Conservation (phyloP, 2,113 vertebrate genomes). For the Cyanocitta stelleri region DNA sequence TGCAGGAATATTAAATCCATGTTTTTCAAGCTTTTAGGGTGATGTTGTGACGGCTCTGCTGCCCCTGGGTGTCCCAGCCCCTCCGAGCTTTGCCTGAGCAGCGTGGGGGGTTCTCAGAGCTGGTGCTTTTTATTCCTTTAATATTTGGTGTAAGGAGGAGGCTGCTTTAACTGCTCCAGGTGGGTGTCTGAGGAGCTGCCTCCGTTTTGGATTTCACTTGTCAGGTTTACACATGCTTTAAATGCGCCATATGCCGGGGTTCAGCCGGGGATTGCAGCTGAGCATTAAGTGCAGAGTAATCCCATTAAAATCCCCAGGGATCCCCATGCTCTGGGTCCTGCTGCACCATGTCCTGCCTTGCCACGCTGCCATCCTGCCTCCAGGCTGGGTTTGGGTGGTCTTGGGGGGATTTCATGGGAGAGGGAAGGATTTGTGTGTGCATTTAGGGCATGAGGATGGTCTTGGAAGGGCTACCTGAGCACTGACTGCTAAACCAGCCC, state of each 20-base stretch:
- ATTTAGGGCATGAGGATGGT: neutral
- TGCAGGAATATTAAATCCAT: neutral
- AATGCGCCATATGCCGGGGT: neutral
- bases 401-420: neutral
- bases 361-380: fast-evolving
- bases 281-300: neutral
- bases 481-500: neutral
- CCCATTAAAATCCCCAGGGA: neutral
- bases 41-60: neutral
- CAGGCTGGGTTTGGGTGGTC: neutral
- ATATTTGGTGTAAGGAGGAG: neutral
- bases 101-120: neutral
- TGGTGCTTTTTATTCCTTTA: neutral
- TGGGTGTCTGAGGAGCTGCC: neutral
- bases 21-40: neutral
- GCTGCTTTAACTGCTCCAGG: neutral
- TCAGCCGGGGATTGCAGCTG: neutral
- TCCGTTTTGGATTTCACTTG: neutral
- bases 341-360: neutral
- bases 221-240: neutral
- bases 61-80: neutral
- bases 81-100: neutral
- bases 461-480: neutral
- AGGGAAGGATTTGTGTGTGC: neutral
- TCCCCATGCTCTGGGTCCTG: neutral